Evolutionary conservation across 1,140 invertebrate genomes (phyloP).

Genomic region (Pinna nobilis): DNA sequence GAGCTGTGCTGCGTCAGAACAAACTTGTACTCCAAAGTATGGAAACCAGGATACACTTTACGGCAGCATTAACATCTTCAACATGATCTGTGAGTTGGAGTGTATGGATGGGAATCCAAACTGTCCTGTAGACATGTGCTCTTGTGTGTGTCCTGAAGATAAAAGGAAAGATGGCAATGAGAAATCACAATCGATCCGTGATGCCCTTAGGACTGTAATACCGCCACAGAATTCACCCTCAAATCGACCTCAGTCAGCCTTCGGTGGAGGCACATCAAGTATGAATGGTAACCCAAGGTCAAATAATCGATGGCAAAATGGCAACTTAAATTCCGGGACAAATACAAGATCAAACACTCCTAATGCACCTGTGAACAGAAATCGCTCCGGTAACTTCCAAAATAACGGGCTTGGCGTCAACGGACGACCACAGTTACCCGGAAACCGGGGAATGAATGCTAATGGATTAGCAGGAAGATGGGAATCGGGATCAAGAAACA

Average conservation of each 20-base stretch:
- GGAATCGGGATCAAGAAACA: too few relatives aligned
- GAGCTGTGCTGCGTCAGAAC: not conserved
- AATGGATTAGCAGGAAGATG: too few relatives aligned
- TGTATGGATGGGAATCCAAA: conserved; percentile 5
- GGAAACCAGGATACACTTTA: conserved; percentile 4
- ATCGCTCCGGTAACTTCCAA: too few relatives aligned
- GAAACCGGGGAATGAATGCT: too few relatives aligned
- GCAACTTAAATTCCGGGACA: not conserved
- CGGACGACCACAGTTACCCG: too few relatives aligned
- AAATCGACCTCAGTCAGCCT: too few relatives aligned
- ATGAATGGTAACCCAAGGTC: not conserved
- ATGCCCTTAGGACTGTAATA: not conserved
- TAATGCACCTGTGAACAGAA: too few relatives aligned
- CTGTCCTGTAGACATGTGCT: conserved; percentile 14
- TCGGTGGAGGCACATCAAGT: not conserved
- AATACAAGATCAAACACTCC: too few relatives aligned
- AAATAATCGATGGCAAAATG: conserved; percentile 4
- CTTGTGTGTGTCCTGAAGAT: conserved; percentile 11
- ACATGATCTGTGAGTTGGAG: conserved; percentile 14
- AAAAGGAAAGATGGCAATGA: not conserved
- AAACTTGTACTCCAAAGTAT: not conserved
- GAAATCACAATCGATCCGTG: not conserved
- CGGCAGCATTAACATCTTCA: conserved; percentile 2
- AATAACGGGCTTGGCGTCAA: too few relatives aligned
- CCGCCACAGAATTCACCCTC: too few relatives aligned